phyloP scores from a whole-genome alignment of 2,113 vertebrate genomes.

The Willisornis vidua region DNA sequence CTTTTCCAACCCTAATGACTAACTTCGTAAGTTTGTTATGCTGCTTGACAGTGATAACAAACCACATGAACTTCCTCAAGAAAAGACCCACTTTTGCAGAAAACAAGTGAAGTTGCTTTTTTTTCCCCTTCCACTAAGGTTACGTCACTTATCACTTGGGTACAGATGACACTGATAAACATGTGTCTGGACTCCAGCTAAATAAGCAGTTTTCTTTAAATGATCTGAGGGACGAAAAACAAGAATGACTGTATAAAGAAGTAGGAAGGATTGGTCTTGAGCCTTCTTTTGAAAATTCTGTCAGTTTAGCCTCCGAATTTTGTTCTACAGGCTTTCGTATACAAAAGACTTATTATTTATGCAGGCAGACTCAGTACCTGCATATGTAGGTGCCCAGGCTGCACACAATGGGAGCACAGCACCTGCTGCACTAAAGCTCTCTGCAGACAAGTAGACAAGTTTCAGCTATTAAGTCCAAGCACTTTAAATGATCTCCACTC shows the following conservation, averaged over 20 bases:
- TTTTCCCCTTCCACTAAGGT: not conserved
- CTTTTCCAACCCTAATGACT: not conserved
- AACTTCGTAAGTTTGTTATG: not conserved
- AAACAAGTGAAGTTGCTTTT: not conserved
- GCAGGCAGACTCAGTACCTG: not conserved
- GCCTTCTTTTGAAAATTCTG: not conserved
- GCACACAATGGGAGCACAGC: not conserved
- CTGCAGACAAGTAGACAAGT: not conserved
- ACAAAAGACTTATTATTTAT: not conserved
- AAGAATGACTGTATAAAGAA: not conserved
- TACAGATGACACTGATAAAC: constrained; percentile 38
- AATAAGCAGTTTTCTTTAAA: constrained; percentile 8
- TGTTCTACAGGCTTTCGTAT: not conserved
- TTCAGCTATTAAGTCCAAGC: not conserved
- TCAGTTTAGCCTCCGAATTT: not conserved
- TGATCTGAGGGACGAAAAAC: not conserved
- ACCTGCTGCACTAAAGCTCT: not conserved
- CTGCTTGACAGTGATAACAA: not conserved
- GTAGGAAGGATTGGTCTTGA: not conserved
- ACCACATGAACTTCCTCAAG: not conserved
- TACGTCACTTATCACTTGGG: constrained; percentile 48
- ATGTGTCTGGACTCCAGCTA: not conserved
- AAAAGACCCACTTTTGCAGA: not conserved
- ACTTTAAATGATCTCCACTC: not conserved
- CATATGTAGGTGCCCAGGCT: not conserved